phyloP scores from a whole-genome alignment of 2,797 vertebrate species.

The Allobates femoralis region DNA sequence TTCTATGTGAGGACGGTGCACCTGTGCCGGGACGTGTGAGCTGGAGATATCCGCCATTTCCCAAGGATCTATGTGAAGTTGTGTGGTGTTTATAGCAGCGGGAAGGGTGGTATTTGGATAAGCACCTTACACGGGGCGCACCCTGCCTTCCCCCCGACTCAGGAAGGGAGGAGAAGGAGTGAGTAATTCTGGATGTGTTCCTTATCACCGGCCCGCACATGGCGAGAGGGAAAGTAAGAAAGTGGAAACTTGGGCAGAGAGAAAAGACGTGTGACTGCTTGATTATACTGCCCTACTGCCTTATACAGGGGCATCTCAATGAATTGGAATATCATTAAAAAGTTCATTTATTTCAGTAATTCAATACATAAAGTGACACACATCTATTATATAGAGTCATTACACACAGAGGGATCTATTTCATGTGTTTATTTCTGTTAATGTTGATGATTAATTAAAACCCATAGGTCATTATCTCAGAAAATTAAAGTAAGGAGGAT shows the following conservation, averaged over 20 bases:
- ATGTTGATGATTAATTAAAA: too few species aligned
- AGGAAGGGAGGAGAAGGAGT: conserved; percentile 50
- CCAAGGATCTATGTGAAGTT: conserved; percentile 12
- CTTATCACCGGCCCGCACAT: conserved; percentile 51
- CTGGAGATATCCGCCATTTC: background rate
- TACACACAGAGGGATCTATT: too few species aligned
- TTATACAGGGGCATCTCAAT: too few species aligned
- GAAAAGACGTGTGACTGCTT: background rate
- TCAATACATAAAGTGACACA: too few species aligned
- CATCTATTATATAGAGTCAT: too few species aligned
- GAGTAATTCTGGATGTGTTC: background rate
- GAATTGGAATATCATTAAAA: too few species aligned
- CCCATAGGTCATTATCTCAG: too few species aligned
- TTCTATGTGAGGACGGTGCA: background rate
- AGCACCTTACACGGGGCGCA: conserved; percentile 32
- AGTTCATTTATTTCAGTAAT: too few species aligned
- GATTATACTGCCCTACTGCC: background rate
- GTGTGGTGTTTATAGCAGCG: background rate
- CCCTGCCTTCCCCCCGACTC: conserved; percentile 19
- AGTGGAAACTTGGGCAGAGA: background rate
- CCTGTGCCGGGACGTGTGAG: background rate
- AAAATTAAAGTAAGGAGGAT: too few species aligned
- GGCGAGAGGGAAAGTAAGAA: conserved; percentile 18
- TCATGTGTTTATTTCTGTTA: too few species aligned
- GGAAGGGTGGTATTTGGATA: conserved; percentile 39